Evolutionary conservation across 2,113 vertebrate genomes (phyloP).

Genomic region (Procavia capensis): DNA sequence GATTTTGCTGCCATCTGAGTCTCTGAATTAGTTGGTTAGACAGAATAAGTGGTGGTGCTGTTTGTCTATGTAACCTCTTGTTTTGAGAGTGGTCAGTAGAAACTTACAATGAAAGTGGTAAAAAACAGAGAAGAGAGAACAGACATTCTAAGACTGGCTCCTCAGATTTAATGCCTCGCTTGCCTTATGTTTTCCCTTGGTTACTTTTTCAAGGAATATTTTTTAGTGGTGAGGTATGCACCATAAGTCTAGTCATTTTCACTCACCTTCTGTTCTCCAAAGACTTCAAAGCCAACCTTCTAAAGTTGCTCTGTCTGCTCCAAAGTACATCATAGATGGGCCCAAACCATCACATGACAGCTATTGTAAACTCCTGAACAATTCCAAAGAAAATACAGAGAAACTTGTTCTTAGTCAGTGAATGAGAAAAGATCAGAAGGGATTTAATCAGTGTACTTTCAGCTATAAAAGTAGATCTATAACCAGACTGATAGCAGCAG

Average conservation of each 20-base stretch:
- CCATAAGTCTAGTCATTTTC: neutral
- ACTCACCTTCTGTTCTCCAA: slow-evolving; percentile 1
- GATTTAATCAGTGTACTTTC: neutral
- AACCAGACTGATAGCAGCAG: slow-evolving; percentile 3
- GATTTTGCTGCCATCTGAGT: neutral
- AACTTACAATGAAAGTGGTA: neutral
- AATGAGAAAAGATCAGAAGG: neutral
- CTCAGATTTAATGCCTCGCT: neutral
- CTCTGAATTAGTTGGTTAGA: neutral
- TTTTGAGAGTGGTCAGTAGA: neutral
- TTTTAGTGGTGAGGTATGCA: neutral
- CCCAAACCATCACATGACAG: neutral
- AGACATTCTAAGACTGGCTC: neutral
- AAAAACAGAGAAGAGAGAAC: neutral
- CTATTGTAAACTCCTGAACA: neutral
- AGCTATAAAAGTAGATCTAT: neutral
- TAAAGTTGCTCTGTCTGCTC: slow-evolving; percentile 4
- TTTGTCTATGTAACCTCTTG: neutral
- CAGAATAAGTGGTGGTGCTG: neutral
- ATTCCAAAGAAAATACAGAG: neutral
- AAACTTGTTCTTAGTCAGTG: neutral
- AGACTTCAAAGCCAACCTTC: neutral
- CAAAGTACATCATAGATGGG: neutral
- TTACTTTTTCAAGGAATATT: slow-evolving; percentile 7
- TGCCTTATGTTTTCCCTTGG: neutral